Percentiles rank a stretch among this genome's conserved stretches.
phyloP scores from a whole-genome alignment of 2,888 invertebrate genomes.

The Ellobium chinense region DNA sequence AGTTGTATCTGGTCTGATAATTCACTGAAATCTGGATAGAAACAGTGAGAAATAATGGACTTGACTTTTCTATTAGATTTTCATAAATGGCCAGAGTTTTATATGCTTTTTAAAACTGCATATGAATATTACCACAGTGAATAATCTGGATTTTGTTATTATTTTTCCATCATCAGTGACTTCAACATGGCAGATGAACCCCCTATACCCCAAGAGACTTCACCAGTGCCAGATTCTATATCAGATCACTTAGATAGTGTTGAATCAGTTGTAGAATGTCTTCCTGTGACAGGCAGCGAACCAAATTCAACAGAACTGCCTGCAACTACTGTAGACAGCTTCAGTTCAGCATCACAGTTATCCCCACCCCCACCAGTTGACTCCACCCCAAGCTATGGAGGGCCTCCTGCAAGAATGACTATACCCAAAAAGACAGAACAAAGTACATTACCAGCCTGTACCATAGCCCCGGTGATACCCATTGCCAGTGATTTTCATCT shows the following conservation, averaged over 20 bases:
- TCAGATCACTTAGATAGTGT: slow-evolving; percentile 37
- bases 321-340: slow-evolving; percentile 3
- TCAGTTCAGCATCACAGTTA: background rate
- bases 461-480: slow-evolving; percentile 19
- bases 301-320: slow-evolving; percentile 21
- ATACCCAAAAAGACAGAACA: slow-evolving; percentile 9
- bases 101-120: too few relatives aligned
- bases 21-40: too few relatives aligned
- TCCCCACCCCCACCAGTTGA: background rate
- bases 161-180: too few relatives aligned
- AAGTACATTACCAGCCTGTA: slow-evolving; percentile 15
- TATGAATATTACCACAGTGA: too few relatives aligned
- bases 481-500: slow-evolving; percentile 27
- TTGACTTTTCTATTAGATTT: too few relatives aligned
- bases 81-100: too few relatives aligned
- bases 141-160: too few relatives aligned
- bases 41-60: too few relatives aligned
- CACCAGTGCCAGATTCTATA: slow-evolving; percentile 29
- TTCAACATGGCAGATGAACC: slow-evolving; percentile 30
- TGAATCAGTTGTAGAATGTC: slow-evolving; percentile 19
- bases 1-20: too few relatives aligned
- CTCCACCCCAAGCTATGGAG: background rate
- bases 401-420: background rate
- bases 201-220: slow-evolving; percentile 18
- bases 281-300: background rate